phyloP scores from a whole-genome alignment of 2,888 invertebrate species.

The Brachyptera putata region DNA sequence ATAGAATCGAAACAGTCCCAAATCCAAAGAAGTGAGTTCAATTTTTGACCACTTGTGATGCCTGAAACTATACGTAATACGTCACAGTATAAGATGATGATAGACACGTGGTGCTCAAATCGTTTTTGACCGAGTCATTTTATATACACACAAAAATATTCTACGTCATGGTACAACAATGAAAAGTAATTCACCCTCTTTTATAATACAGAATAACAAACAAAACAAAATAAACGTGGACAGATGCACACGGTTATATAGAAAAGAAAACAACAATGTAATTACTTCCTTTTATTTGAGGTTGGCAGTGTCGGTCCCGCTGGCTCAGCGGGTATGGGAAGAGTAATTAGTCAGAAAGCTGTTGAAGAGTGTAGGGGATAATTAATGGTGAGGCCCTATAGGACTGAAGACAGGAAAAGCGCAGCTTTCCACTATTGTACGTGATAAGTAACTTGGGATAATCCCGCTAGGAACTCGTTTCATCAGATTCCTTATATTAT shows the following conservation, averaged over 20 bases:
- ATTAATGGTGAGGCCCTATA: not conserved
- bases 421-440: too few species aligned
- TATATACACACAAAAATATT: not conserved
- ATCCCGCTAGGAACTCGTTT: too few species aligned
- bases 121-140: slow-evolving; percentile 2
- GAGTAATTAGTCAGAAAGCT: slow-evolving; percentile 27
- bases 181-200: slow-evolving; percentile 5
- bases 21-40: too few species aligned
- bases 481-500: too few species aligned
- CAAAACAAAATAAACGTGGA: slow-evolving; percentile 11
- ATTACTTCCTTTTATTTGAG: slow-evolving; percentile 26
- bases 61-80: too few species aligned
- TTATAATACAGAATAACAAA: too few species aligned
- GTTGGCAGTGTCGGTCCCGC: slow-evolving; percentile 5
- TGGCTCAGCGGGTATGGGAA: not conserved
- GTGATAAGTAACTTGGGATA: too few species aligned
- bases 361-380: slow-evolving; percentile 12
- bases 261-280: slow-evolving; percentile 26
- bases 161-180: slow-evolving; percentile 4
- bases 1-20: too few species aligned
- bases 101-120: not conserved
- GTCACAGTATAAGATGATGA: too few species aligned
- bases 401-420: not conserved
- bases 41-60: too few species aligned
- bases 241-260: slow-evolving; percentile 20